Evolutionary conservation across 2,113 vertebrate species (phyloP).

Genomic region (Spermophilus dauricus): DNA sequence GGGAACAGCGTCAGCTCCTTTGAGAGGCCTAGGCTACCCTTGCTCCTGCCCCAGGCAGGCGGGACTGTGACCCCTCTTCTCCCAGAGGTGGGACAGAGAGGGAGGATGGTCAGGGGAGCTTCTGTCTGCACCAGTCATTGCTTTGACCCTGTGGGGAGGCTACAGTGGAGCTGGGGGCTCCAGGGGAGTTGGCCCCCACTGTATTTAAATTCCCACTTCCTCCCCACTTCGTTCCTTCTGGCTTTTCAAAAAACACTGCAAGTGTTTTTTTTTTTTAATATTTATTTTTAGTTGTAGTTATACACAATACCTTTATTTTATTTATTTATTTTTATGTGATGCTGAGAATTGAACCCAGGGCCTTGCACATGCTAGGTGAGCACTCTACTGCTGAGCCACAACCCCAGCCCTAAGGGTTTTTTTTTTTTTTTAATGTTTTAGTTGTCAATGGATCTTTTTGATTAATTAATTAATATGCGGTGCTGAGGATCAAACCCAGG

Average conservation of each 20-base stretch:
- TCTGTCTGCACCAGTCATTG: neutral
- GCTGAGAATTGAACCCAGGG: no score
- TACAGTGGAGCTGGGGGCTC: neutral
- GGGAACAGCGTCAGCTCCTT: neutral
- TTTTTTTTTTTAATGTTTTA: no score
- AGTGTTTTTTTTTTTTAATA: neutral
- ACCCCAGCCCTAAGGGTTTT: no score
- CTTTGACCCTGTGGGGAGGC: neutral
- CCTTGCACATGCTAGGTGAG: no score
- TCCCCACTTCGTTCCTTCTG: neutral
- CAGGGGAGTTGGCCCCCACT: neutral
- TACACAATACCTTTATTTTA: no score
- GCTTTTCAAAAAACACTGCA: neutral
- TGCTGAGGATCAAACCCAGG: no score
- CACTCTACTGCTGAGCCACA: no score
- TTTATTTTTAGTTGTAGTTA: no score
- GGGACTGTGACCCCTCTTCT: neutral
- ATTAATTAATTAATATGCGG: no score
- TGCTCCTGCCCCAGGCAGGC: rapidly evolving
- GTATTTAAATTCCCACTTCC: neutral
- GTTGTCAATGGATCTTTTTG: no score
- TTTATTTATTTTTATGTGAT: no score
- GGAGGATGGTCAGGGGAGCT: neutral
- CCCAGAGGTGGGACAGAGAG: neutral
- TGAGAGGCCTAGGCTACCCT: neutral